These are phyloP conservation scores for Discoglossus pictus DNA, from an alignment of 2,797 vertebrate species.

Conservation along the genomic window DNA sequence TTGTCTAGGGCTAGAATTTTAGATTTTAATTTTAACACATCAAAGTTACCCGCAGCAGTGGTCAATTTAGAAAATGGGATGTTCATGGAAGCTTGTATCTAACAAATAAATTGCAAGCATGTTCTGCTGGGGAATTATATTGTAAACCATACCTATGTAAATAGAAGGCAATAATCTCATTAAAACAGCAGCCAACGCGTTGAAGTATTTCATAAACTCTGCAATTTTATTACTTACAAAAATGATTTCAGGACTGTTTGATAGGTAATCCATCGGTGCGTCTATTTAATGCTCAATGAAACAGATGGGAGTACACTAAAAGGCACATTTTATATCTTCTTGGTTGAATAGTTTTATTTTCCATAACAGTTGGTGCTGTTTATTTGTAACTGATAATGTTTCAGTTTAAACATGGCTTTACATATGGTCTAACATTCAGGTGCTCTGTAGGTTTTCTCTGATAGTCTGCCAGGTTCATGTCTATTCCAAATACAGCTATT, in stretches of 20 bases:
- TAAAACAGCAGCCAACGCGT: too few species aligned
- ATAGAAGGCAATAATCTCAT: too few species aligned
- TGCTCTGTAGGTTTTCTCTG: slow-evolving; percentile 31
- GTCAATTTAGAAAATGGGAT: too few species aligned
- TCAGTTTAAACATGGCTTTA: slow-evolving; percentile 38
- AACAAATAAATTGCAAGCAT: too few species aligned
- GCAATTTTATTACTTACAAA: not conserved
- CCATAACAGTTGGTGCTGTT: slow-evolving; percentile 40
- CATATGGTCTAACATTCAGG: slow-evolving; percentile 37
- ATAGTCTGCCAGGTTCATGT: slow-evolving; percentile 33
- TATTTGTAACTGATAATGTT: slow-evolving; percentile 42
- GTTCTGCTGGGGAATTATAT: too few species aligned
- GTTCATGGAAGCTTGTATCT: too few species aligned
- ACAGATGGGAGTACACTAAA: slow-evolving; percentile 39
- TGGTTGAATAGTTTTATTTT: slow-evolving; percentile 46
- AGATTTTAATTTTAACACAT: too few species aligned
- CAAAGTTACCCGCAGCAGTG: too few species aligned
- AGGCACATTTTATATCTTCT: slow-evolving; percentile 31
- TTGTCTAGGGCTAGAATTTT: too few species aligned
- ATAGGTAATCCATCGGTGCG: not conserved
- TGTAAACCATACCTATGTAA: too few species aligned
- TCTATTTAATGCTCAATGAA: slow-evolving; percentile 23
- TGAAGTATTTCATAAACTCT: not conserved
- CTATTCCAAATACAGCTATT: slow-evolving; percentile 24
- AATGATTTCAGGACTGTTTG: not conserved